Base-by-base conservation (phyloP, 2,888 invertebrate species). In the Metacarcinus magister region DNA sequence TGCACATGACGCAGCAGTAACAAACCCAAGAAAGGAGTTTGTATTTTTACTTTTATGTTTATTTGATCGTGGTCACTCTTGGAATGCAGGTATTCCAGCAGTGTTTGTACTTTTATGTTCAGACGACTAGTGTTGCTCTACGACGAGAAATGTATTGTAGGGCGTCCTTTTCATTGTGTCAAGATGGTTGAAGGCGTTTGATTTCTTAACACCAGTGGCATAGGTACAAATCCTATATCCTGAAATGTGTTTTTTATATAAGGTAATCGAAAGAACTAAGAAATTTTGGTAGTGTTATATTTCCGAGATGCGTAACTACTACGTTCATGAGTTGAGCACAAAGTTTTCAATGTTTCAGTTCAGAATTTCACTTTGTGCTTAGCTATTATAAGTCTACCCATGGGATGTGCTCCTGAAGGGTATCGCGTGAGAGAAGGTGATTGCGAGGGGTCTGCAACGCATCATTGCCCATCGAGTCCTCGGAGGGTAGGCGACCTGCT, bases 141-240 rank as follows among this genome's bases (percentile, higher is more conserved):
- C 87, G 32, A 39, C 39, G 16, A 87, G 87, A 32, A 87, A 39
- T 87, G 16, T 87, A 87, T 39, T 39, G 32, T 87, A 32, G 39
- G 87, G 87, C 28, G 39, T 39, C 39, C 13, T 87, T 87, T 87
- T 87, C 39, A 87, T 87, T 87, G 16, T 16, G 87, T 87, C 87
- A 87, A 16, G 87, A 87, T 39, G 87, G 87, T 32, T 87, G 87
- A 87, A 75, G 87, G 39, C 32, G 87, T 87, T 87, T 87, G 87
- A 39, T 87, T 87, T 87, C 87, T 87, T 87, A 87, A 87, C 87
- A 87, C 87, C 87, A 87, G 87, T 87, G 87, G 87, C 87, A 87
- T 87, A 87, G 87, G 87, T 87, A 87, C 87, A 87, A 87, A 87
- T 87, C 87, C 87, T 87, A 32, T 39, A 87, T 87, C 87, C 87